Evolutionary conservation across 2,888 invertebrate genomes (phyloP), one percentile per base, ranked within the genome.

Genomic region (Sympetrum striolatum): DNA sequence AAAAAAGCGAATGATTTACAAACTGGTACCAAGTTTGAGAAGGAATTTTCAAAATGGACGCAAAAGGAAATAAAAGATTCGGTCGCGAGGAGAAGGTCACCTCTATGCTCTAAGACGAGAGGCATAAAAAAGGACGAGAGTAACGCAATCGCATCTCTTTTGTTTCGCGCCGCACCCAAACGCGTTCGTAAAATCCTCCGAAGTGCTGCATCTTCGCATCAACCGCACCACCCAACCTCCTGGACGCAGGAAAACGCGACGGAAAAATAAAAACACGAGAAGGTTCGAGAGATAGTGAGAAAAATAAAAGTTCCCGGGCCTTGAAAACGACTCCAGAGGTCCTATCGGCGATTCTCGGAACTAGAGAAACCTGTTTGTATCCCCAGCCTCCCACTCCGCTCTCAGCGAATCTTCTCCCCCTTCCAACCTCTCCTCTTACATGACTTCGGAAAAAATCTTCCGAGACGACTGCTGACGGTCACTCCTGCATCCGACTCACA

Each of bases 331-430:
- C 86, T 60, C 60, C 12, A 60, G 37, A 86, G 86, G 86, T 37
- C 86, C 86, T 86, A 60, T 39, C 37, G 86, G 86, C 58, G 86
- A 86, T 86, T 86, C 86, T 86, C 86, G 64, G 86, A 86, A 86
- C 86, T 86, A 86, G 86, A 86, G 86, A 86, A 86, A 86, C 86
- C 86, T 86, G 86, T 73, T 73, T 73, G 73, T 14, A 31, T 25
- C 73, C 31, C 31, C 73, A 64, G 64, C 64, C 64, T 64, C 64
- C 60, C 60, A 5, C 60, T n/a, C 60, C 60, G 0, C 60, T 60
- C 2, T 22, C 60, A n/a, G 22, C 60, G 3, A 60, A 60, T 60
- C n/a, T n/a, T 25, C 73, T 10, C 0, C 25, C 31, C 18, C 73
- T 73, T 31, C 25, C 5, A 31, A 12, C 73, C 64, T n/a, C 60